These are phyloP conservation scores for Pandemis corylana DNA, from an alignment of 2,888 invertebrate species.

Conservation along the genomic window DNA sequence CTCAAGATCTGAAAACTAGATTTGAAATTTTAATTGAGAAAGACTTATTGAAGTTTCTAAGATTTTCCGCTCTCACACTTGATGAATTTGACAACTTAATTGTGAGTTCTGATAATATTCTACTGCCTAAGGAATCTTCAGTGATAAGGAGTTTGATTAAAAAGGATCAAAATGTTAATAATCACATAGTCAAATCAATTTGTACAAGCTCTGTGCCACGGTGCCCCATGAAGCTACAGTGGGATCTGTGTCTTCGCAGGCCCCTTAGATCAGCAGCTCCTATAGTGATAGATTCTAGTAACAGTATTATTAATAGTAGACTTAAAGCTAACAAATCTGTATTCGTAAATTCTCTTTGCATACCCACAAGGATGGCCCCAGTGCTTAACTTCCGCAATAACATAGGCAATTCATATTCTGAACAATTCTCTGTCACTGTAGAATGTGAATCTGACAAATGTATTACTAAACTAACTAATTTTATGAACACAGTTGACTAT, in stretches of 20 bases:
- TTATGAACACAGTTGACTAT: constrained; percentile 72
- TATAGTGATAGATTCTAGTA: constrained; percentile 68
- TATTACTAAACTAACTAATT: constrained; percentile 67
- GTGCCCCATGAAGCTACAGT: constrained; percentile 65
- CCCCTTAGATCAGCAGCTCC: constrained; percentile 73
- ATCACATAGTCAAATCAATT: constrained; percentile 47
- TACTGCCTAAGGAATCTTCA: constrained; percentile 64
- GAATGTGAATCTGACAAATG: constrained; percentile 68
- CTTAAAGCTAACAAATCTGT: constrained; percentile 76
- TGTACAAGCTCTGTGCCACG: constrained; percentile 55
- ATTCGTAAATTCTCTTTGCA: constrained; percentile 74
- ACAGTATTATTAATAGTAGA: constrained; percentile 65
- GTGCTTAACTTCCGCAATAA: constrained; percentile 67
- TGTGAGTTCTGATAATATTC: constrained; percentile 63
- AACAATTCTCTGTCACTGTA: constrained; percentile 71
- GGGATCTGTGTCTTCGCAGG: constrained; percentile 73
- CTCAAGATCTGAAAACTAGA: constrained; percentile 72
- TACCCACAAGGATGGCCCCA: constrained; percentile 77
- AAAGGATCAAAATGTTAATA: constrained; percentile 47
- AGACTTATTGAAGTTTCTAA: constrained; percentile 74
- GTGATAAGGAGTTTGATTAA: constrained; percentile 55
- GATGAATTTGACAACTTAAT: constrained; percentile 73
- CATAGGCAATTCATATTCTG: constrained; percentile 67
- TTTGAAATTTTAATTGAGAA: constrained; percentile 70
- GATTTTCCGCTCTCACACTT: constrained; percentile 69